phyloP scores from a whole-genome alignment of 53 echinoderm and acorn worm species.

The Temnopleurus reevesii region DNA sequence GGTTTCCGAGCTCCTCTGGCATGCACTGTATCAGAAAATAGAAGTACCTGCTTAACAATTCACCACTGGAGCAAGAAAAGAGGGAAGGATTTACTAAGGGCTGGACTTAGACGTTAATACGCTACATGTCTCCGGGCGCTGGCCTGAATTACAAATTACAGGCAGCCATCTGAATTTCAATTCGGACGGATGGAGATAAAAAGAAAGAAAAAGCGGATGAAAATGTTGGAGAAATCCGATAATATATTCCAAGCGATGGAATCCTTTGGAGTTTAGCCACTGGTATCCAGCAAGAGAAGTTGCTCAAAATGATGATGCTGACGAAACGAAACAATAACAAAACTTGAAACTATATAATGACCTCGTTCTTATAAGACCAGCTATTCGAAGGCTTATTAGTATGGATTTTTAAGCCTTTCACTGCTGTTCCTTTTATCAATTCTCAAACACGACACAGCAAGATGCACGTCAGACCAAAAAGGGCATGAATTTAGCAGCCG shows the following conservation, averaged over 20 bases:
- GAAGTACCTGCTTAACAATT: constrained; percentile 24
- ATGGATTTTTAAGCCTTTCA: not conserved
- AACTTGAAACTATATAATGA: not conserved
- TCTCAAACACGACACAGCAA: not conserved
- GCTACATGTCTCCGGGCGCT: constrained; percentile 24
- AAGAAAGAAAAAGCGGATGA: not conserved
- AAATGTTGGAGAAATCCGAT: constrained; percentile 22
- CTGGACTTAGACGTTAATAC: constrained; percentile 35
- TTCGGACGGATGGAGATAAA: not conserved
- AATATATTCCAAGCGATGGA: constrained; percentile 38
- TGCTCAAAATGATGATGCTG: no score
- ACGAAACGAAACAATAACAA: no score
- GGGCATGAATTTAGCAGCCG: constrained; percentile 2
- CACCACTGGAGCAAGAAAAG: not conserved
- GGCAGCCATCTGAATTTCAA: constrained; percentile 28
- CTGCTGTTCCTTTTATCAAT: not conserved
- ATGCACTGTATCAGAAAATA: constrained; percentile 1
- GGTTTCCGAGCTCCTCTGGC: constrained; percentile 10
- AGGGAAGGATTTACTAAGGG: constrained; percentile 11
- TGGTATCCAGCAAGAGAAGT: not conserved
- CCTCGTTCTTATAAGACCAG: not conserved
- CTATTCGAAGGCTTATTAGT: no score
- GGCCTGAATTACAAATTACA: constrained; percentile 21
- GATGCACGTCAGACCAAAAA: not conserved
- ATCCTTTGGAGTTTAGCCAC: not conserved